A percentile compares a stretch with the other conserved stretches of the same genome.
These are phyloP conservation scores for Ichneumon xanthorius DNA, from an alignment of 2,888 invertebrate genomes.

Conservation along the genomic window DNA sequence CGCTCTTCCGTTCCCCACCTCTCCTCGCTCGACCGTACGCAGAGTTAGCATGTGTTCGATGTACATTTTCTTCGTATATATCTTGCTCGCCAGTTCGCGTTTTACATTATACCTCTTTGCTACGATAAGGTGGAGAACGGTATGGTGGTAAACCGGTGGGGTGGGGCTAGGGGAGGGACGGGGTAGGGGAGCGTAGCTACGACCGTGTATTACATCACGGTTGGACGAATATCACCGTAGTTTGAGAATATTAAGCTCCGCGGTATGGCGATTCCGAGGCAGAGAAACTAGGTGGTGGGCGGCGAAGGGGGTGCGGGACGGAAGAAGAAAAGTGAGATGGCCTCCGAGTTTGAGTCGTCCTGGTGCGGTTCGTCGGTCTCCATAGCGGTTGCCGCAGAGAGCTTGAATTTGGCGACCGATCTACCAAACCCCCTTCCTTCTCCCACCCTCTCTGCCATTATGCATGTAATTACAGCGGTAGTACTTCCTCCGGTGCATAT, in stretches of 20 bases:
- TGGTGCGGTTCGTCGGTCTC: constrained; percentile 10
- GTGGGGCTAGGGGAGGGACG: too few relatives aligned
- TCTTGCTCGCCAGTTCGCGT: background rate
- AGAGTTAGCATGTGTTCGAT: constrained; percentile 10
- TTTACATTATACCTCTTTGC: constrained; percentile 7
- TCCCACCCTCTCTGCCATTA: constrained; percentile 3
- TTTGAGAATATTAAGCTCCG: constrained; percentile 35
- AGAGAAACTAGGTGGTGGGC: background rate
- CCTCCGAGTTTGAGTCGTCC: background rate
- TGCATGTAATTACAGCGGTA: constrained; percentile 53
- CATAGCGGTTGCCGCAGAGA: background rate
- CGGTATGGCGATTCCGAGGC: background rate
- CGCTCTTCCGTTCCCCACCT: background rate
- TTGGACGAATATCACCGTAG: constrained; percentile 26
- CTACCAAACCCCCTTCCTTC: background rate
- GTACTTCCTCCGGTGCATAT: constrained; percentile 43
- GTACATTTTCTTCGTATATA: constrained; percentile 28
- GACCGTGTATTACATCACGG: constrained; percentile 18
- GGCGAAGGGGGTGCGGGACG: background rate
- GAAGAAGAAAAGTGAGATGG: constrained; percentile 17
- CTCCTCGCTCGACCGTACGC: background rate
- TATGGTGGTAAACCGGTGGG: background rate
- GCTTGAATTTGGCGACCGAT: constrained; percentile 36
- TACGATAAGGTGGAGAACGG: background rate
- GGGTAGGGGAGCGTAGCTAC: too few relatives aligned